phyloP scores from a whole-genome alignment of 2,797 vertebrate species.

The Uromys caudimaculatus region DNA sequence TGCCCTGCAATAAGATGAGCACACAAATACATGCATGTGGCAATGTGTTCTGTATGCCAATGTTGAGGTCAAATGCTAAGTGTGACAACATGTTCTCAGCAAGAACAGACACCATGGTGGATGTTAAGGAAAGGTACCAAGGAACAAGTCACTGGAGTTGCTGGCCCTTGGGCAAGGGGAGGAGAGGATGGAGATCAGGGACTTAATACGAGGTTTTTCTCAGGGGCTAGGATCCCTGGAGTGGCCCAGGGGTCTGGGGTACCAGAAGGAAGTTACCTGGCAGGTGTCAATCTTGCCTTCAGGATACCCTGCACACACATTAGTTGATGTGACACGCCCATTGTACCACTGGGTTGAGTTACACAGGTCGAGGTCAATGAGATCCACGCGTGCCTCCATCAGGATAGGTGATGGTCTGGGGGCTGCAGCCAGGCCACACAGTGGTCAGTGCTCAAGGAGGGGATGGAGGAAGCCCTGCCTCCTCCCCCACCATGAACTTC shows the following conservation, averaged over 20 bases:
- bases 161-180: neutral
- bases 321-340: slow-evolving; percentile 67
- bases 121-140: neutral
- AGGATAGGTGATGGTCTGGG: slow-evolving; percentile 55
- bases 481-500: neutral
- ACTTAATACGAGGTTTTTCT: neutral
- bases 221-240: neutral
- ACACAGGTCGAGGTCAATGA: slow-evolving; percentile 71
- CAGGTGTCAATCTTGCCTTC: slow-evolving; percentile 80
- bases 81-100: neutral
- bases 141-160: neutral
- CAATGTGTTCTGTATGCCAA: neutral
- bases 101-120: neutral
- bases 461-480: neutral
- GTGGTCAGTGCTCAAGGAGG: slow-evolving; percentile 31
- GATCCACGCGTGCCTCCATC: slow-evolving; percentile 72
- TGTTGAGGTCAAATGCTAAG: neutral
- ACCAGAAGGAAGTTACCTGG: slow-evolving; percentile 73
- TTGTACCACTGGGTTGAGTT: slow-evolving; percentile 80
- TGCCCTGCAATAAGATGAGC: neutral
- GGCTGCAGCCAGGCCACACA: slow-evolving; percentile 42
- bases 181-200: neutral
- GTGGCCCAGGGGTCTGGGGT: neutral
- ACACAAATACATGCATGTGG: accelerated
- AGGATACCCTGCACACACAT: slow-evolving; percentile 80